Evolutionary conservation across 37 sponge, comb jelly and placozoan genomes (phyloP), one percentile per base, ranked within the genome.

Genomic region (Crambe crambe): DNA sequence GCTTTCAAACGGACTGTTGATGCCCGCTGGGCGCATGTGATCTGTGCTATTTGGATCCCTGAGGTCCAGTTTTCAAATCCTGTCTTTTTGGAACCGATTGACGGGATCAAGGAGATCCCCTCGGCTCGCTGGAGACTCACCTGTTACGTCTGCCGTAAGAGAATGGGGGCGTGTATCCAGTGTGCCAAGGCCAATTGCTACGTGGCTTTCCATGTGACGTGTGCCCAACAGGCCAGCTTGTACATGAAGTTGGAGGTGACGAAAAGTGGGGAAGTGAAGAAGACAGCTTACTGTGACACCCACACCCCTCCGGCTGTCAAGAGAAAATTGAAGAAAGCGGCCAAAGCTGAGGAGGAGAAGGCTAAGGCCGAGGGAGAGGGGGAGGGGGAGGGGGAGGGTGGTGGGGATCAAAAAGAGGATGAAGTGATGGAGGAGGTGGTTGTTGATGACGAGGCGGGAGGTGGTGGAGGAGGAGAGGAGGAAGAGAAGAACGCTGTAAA

Each of bases 11-110:
- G 96, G 85, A 98, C 99, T 15, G 75, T 90, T 8, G 94, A 96
- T 22, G 87, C 82, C 25, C 59, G 85, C 22, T 98, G 99, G 99
- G 90, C 97, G 15, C 99, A 98, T 78, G 96, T 98, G 51, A 75
- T 94, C 59, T 98, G 99, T 81, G 99, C 95, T 27, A 90, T 98
- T 39, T 98, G 99, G 99, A 96, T 98, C 77, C 99, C 99, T 4
- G 99, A 98, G 64, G 95, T 95, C 35, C 94, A 93, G 69, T 98
- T 98, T 76, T 85, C 97, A 38, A 98, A 98, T 71, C 83, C 97
- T 8, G 99, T 98, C 23, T 98, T 98, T 59, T 76, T 98, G 75
- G 99, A 98, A 74, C 99, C 99, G 30, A 98, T 98, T 29, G 99
- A 98, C 69, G 85, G 91, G 2, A 86, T 98, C 67, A 84, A 92